These are phyloP conservation scores for Drosophila tripunctata DNA, from an alignment of 2,888 invertebrate species.

Conservation along the genomic window DNA sequence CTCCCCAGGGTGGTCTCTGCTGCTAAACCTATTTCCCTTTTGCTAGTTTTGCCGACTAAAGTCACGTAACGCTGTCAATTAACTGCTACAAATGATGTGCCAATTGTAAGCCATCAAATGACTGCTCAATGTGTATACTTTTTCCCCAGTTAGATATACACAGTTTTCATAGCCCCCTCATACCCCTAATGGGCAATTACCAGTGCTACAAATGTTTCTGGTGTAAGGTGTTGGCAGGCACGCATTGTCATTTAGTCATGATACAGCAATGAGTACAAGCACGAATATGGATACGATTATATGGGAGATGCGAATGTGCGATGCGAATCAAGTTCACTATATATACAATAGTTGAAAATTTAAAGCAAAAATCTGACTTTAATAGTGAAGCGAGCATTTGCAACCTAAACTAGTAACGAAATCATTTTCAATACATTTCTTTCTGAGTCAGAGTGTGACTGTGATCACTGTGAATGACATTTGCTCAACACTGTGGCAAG, in stretches of 20 bases:
- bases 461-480: slow-evolving; percentile 12
- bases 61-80: slow-evolving; percentile 45
- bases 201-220: slow-evolving; percentile 54
- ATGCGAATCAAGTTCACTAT: not conserved
- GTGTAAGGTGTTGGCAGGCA: slow-evolving; percentile 70
- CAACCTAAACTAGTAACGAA: too few relatives aligned
- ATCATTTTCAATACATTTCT: too few relatives aligned
- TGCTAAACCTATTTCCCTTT: not conserved
- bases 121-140: slow-evolving; percentile 1
- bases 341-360: not conserved
- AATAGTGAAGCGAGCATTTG: not conserved
- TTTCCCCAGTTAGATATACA: too few relatives aligned
- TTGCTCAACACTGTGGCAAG: slow-evolving; percentile 15
- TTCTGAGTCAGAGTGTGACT: not conserved
- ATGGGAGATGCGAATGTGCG: slow-evolving; percentile 19
- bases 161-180: too few relatives aligned
- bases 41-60: slow-evolving; percentile 1
- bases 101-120: slow-evolving; percentile 61
- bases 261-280: slow-evolving; percentile 12
- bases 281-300: slow-evolving; percentile 21
- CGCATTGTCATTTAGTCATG: slow-evolving; percentile 65
- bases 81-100: slow-evolving; percentile 65
- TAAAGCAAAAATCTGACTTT: not conserved
- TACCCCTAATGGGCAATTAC: slow-evolving; percentile 58
- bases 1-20: slow-evolving; percentile 29